Percentiles rank a stretch among this genome's conserved stretches.
phyloP scores from a whole-genome alignment of 2,797 vertebrate genomes.

The Crypturellus tataupa region DNA sequence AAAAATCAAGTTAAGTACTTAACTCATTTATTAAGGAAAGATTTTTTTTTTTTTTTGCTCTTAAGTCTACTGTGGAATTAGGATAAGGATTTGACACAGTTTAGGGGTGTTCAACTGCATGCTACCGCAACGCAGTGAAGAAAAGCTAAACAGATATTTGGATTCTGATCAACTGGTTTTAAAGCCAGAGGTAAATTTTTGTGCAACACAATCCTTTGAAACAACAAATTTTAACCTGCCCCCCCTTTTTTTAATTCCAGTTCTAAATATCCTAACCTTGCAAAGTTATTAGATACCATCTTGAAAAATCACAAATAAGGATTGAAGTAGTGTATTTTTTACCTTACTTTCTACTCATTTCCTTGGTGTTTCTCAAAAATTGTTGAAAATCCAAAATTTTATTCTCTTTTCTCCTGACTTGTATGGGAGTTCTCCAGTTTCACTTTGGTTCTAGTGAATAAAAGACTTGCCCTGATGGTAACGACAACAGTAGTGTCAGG shows the following conservation, averaged over 20 bases:
- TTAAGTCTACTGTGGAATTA: background rate
- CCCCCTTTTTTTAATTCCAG: background rate
- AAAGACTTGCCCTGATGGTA: background rate
- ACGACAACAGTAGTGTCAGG: background rate
- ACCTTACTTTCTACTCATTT: background rate
- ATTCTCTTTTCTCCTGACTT: background rate
- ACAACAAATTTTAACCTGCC: background rate
- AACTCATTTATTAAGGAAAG: background rate
- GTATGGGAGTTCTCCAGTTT: background rate
- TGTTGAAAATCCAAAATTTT: background rate
- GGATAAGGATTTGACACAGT: background rate
- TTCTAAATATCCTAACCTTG: background rate
- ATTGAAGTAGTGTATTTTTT: background rate
- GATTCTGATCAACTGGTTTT: background rate
- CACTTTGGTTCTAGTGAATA: background rate
- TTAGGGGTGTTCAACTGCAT: background rate
- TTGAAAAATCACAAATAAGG: background rate
- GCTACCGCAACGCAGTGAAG: background rate
- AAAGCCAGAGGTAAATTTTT: background rate
- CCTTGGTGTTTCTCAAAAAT: background rate
- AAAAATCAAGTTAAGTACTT: background rate
- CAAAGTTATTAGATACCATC: accelerated
- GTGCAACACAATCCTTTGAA: background rate
- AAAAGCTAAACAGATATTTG: background rate
- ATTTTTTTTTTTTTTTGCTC: background rate